Evolutionary conservation across 2,888 invertebrate species (phyloP), one percentile per base, ranked within the genome.

Genomic region (Gastracanthus pulcherrimus): DNA sequence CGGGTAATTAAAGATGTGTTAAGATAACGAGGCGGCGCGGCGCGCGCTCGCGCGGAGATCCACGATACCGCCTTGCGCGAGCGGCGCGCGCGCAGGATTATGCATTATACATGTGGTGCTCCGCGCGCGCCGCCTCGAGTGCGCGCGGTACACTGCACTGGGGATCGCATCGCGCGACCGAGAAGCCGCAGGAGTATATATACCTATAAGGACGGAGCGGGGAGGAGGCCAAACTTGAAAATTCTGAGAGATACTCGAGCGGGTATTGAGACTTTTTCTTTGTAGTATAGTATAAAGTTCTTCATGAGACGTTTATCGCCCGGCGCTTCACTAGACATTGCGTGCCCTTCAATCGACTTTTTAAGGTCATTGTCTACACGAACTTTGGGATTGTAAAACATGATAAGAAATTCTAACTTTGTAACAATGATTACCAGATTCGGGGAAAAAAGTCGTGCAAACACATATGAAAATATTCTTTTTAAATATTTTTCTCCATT

Each of bases 1-100:
- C 79, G 82, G 82, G 87, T 88, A 88, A 88, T 89, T 88, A 88
- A 87, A 88, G 89, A 88, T 88, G 87, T 86, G 87, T 87, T 86
- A 84, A 87, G 88, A 88, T 89, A 88, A 85, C 85, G 84, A 83
- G 19, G 62, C 2, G 74, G 74, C 60, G 72, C 82, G 19, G 74
- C n/a, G n/a, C n/a, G n/a, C n/a, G n/a, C n/a, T n/a, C n/a, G 80
- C 66, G 77, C 82, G 45, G n/a, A 86, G 87, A 87, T 87, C 82
- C 84, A 66, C 85, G 86, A 86, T 87, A 87, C 81, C 84, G 85
- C 84, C 83, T 82, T 72, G 82, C 80, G 84, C 71, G 82, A 79
- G 82, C 69, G 83, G 83, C 83, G 83, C 85, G 81, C 81, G 19
- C 19, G n/a, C 11, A 9, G 19, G 9, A 34, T 34, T 34, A 85